phyloP scores from a whole-genome alignment of 2,888 invertebrate genomes.

The Meta bourneti region DNA sequence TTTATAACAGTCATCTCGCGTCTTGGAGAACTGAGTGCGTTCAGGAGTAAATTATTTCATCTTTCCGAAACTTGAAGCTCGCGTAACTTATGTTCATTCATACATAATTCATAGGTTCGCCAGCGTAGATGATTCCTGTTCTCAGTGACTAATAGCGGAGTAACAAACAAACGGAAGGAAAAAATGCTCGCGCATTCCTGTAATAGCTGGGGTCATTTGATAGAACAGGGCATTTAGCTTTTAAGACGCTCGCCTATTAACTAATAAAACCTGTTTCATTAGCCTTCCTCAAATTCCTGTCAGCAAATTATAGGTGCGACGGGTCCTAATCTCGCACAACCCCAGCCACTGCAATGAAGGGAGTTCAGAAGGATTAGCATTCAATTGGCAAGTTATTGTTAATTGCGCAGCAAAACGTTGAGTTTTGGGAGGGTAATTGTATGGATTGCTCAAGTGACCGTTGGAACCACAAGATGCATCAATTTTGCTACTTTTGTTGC shows the following conservation, averaged over 20 bases:
- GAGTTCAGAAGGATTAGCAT: neutral
- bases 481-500: too few species aligned
- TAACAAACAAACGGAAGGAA: neutral
- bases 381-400: neutral
- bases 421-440: neutral
- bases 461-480: too few species aligned
- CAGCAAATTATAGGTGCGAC: constrained; percentile 29
- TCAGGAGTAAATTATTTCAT: neutral
- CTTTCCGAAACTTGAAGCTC: neutral
- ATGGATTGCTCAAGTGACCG: too few species aligned
- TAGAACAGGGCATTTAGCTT: constrained; percentile 35
- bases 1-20: too few species aligned
- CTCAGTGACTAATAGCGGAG: neutral
- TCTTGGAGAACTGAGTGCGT: too few species aligned
- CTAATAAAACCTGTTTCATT: constrained; percentile 61
- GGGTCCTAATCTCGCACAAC: too few species aligned
- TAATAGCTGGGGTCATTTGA: constrained; percentile 24
- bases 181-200: constrained; percentile 18
- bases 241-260: constrained; percentile 33
- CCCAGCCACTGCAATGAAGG: neutral
- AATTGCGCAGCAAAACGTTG: neutral
- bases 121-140: neutral
- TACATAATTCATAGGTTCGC: neutral
- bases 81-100: neutral
- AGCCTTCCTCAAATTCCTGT: constrained; percentile 29